Evolutionary conservation across 1,140 invertebrate species (phyloP).

Genomic region (Adelges cooleyi): DNA sequence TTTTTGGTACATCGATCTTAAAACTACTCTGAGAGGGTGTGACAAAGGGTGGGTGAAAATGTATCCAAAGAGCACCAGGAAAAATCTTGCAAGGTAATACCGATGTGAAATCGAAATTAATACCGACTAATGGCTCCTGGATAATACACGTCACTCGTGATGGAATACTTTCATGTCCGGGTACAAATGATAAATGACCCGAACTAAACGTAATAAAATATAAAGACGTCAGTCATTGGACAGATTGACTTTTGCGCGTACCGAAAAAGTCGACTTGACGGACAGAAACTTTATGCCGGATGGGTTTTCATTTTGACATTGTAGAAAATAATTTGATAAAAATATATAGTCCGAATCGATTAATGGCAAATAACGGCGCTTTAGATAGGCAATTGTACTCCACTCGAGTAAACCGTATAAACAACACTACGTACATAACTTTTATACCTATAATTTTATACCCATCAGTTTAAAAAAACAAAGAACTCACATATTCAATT

Average conservation of each 20-base stretch:
- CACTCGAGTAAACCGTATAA: neutral
- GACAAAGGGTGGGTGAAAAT: no score
- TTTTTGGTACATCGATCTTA: neutral
- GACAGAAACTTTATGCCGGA: neutral
- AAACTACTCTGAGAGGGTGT: no score
- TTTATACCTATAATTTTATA: no score
- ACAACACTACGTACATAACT: no score
- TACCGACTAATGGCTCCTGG: conserved; percentile 8
- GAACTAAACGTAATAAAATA: conserved; percentile 22
- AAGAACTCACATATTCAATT: no score
- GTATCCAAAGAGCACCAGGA: no score
- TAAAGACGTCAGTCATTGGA: conserved; percentile 26
- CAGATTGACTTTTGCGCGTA: conserved; percentile 18
- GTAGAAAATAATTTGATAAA: no score
- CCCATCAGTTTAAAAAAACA: no score
- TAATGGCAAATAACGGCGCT: neutral
- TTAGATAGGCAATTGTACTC: neutral
- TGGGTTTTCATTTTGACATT: no score
- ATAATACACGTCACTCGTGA: conserved; percentile 14
- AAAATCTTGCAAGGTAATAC: neutral
- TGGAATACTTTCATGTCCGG: conserved; percentile 17
- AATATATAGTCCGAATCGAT: neutral
- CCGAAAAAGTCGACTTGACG: neutral
- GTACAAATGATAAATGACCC: conserved; percentile 13
- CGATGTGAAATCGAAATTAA: conserved; percentile 16